These are phyloP conservation scores for Accipiter virgatus DNA, from an alignment of 2,113 vertebrate genomes.

Conservation along the genomic window DNA sequence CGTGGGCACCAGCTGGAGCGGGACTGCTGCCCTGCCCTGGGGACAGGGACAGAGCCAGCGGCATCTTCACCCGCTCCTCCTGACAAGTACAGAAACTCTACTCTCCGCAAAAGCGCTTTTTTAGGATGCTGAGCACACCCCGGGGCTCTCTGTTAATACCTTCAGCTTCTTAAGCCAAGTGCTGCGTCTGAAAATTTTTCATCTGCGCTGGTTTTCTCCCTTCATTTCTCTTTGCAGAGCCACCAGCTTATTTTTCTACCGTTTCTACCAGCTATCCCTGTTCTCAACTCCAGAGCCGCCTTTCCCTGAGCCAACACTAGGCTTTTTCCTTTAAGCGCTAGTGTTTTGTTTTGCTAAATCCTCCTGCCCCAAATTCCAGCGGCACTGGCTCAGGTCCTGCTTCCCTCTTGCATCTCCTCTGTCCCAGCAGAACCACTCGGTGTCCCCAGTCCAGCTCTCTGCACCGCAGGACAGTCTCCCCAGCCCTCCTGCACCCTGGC, in stretches of 20 bases:
- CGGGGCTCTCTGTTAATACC: background rate
- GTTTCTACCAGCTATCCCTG: background rate
- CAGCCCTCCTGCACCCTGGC: background rate
- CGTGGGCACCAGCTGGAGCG: fast-evolving
- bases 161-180: slow-evolving; percentile 26
- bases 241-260: background rate
- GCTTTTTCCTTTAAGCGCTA: slow-evolving; percentile 4
- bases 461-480: background rate
- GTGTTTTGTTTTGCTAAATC: slow-evolving; percentile 4
- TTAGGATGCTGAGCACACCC: background rate
- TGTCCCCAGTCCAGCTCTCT: background rate
- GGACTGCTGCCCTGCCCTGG: background rate
- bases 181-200: background rate
- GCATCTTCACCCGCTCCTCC: background rate
- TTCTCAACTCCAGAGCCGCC: background rate
- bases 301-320: background rate
- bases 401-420: background rate
- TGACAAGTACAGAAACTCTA: background rate
- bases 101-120: background rate
- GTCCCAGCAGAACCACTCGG: background rate
- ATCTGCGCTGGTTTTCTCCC: background rate
- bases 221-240: background rate
- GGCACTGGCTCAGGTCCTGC: background rate
- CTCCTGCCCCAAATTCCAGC: slow-evolving; percentile 13
- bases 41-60: background rate